Conservation (phyloP, 2,797 vertebrate genomes). For the Onychomys torridus region DNA sequence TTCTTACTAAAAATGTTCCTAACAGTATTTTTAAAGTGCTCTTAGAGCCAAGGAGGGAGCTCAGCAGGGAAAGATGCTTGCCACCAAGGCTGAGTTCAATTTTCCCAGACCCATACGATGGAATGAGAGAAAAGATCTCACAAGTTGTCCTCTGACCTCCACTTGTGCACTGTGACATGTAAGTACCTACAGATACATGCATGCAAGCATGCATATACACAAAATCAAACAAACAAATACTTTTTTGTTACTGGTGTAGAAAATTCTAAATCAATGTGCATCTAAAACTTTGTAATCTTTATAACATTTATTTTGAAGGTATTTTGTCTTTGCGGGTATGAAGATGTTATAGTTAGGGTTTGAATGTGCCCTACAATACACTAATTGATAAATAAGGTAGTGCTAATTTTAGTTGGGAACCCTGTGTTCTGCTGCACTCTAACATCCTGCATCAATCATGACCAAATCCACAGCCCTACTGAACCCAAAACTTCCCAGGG, state of each 20-base stretch:
- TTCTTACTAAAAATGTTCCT: not conserved
- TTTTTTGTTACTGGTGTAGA: not conserved
- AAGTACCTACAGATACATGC: not conserved
- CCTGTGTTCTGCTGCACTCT: not conserved
- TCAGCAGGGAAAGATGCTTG: not conserved
- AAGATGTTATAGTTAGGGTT: not conserved
- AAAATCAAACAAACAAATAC: not conserved
- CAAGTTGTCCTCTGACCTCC: not conserved
- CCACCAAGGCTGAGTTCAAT: not conserved
- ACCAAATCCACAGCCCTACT: rapidly evolving
- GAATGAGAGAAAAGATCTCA: not conserved
- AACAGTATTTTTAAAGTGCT: not conserved
- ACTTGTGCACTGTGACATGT: not conserved
- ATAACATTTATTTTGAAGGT: not conserved
- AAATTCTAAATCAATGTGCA: not conserved
- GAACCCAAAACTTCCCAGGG: not conserved
- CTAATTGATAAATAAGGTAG: not conserved
- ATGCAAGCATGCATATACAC: not conserved
- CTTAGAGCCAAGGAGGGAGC: not conserved
- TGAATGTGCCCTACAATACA: not conserved
- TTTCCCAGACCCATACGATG: not conserved
- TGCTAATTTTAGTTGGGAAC: no score
- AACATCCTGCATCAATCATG: not conserved
- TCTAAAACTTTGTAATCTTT: not conserved
- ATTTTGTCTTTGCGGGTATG: not conserved